A percentile compares a stretch with the other conserved stretches of the same genome.
Conservation (phyloP, 2,888 invertebrate species). For the Drosophila koepferae region DNA sequence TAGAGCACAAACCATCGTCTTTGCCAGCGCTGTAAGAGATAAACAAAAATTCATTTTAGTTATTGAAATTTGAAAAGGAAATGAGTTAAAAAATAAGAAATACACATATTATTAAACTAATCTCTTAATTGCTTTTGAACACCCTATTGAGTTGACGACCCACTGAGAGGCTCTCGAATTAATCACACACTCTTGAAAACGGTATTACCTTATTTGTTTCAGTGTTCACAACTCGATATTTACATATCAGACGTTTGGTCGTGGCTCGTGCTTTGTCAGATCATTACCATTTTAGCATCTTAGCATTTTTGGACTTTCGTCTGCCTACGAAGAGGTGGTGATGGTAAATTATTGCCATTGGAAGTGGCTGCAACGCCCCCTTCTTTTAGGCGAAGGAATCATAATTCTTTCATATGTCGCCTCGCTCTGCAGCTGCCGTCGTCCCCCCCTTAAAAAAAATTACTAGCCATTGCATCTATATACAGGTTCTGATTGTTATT, state of each 20-base stretch:
- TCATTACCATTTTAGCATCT: constrained; percentile 37
- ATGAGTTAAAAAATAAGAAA: not conserved
- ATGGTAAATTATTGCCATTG: constrained; percentile 48
- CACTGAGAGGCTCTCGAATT: not conserved
- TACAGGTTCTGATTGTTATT: constrained; percentile 64
- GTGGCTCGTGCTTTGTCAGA: constrained; percentile 29
- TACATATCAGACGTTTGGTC: constrained; percentile 18
- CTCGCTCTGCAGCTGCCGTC: constrained; percentile 41
- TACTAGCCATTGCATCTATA: constrained; percentile 28
- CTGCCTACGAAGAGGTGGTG: constrained; percentile 22
- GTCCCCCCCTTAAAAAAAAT: constrained; percentile 40
- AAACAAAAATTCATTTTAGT: not conserved
- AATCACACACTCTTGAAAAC: constrained; percentile 3
- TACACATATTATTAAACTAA: not conserved
- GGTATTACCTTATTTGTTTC: constrained; percentile 6
- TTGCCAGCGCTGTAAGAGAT: constrained; percentile 95
- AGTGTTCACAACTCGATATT: not conserved
- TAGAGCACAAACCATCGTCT: constrained; percentile 98
- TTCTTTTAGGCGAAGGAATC: constrained; percentile 44
- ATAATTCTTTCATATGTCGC: constrained; percentile 63
- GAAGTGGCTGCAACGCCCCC: constrained; percentile 42
- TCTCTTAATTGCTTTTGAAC: not conserved
- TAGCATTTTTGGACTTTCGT: constrained; percentile 2
- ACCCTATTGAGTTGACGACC: not conserved
- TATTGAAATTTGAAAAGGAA: not conserved